Percentiles rank a stretch among this genome's conserved stretches.
Evolutionary conservation across 2,888 invertebrate genomes (phyloP).

Genomic region (Lepeophtheirus nordmannii): DNA sequence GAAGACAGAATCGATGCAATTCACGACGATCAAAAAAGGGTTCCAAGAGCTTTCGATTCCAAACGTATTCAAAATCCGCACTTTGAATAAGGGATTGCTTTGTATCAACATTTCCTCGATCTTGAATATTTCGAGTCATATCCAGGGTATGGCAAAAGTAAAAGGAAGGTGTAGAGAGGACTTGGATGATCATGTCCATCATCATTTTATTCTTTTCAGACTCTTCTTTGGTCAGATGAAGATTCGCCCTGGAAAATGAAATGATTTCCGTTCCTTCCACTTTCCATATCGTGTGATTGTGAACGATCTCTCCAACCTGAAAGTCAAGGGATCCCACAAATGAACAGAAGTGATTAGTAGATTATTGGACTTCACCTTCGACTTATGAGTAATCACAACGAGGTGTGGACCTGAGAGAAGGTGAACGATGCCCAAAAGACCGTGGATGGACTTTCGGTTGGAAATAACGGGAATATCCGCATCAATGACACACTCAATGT

Average conservation of each 20-base stretch:
- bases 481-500: not conserved
- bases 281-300: conserved; percentile 55
- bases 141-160: conserved; percentile 92
- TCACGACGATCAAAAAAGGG: conserved; percentile 53
- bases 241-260: conserved; percentile 64
- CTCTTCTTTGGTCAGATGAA: conserved; percentile 69
- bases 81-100: conserved; percentile 30
- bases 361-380: conserved; percentile 47
- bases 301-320: conserved; percentile 8
- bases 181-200: conserved; percentile 62
- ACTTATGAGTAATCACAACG: conserved; percentile 68
- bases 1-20: conserved; percentile 63
- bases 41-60: conserved; percentile 73
- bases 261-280: conserved; percentile 63
- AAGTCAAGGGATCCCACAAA: no score
- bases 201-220: conserved; percentile 32
- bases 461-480: conserved; percentile 31
- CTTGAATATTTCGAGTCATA: conserved; percentile 66
- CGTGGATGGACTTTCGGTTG: conserved; percentile 55
- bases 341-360: not conserved
- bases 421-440: conserved; percentile 68
- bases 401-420: conserved; percentile 72
- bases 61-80: conserved; percentile 75
- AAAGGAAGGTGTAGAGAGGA: conserved; percentile 65
- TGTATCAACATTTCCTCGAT: conserved; percentile 48